Evolutionary conservation across 2,888 invertebrate genomes (phyloP).

Genomic region (Thecophora atra): DNA sequence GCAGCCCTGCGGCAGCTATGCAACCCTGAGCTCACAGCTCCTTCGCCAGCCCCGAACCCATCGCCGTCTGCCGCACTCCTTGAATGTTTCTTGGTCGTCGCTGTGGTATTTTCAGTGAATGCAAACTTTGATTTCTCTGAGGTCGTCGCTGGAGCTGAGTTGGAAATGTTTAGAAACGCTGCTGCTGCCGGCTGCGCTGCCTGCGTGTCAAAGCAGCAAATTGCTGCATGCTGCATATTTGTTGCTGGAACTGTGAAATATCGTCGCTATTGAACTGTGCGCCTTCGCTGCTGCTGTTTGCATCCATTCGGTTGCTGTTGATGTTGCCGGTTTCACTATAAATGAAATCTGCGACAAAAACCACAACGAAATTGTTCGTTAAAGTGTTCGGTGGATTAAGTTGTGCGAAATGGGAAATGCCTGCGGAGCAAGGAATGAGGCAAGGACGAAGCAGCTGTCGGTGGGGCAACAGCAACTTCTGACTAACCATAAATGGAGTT

Average conservation of each 20-base stretch:
- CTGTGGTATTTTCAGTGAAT: conserved; percentile 36
- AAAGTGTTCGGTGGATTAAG: conserved; percentile 27
- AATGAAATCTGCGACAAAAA: conserved; percentile 38
- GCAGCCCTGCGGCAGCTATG: not conserved
- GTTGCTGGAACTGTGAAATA: conserved; percentile 32
- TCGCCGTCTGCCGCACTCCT: conserved; percentile 1
- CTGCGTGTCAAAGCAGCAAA: conserved; percentile 5
- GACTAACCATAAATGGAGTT: not conserved
- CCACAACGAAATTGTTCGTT: conserved; percentile 32
- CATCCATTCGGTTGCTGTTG: conserved; percentile 1
- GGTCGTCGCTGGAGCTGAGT: conserved; percentile 6
- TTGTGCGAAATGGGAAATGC: conserved; percentile 3
- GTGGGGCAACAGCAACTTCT: not conserved
- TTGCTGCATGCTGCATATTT: conserved; percentile 26
- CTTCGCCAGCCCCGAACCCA: not conserved
- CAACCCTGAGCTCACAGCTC: not conserved
- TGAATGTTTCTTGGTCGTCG: not conserved
- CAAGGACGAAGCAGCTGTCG: not conserved
- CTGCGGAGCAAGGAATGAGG: not conserved
- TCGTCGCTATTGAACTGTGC: conserved; percentile 42
- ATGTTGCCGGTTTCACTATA: conserved; percentile 29
- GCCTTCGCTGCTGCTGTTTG: not conserved
- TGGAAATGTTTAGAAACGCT: not conserved
- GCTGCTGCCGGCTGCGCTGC: not conserved
- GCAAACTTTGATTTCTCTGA: conserved; percentile 43